These are phyloP conservation scores for Ibidorhyncha struthersii DNA, from an alignment of 2,113 vertebrate species.

Conservation along the genomic window DNA sequence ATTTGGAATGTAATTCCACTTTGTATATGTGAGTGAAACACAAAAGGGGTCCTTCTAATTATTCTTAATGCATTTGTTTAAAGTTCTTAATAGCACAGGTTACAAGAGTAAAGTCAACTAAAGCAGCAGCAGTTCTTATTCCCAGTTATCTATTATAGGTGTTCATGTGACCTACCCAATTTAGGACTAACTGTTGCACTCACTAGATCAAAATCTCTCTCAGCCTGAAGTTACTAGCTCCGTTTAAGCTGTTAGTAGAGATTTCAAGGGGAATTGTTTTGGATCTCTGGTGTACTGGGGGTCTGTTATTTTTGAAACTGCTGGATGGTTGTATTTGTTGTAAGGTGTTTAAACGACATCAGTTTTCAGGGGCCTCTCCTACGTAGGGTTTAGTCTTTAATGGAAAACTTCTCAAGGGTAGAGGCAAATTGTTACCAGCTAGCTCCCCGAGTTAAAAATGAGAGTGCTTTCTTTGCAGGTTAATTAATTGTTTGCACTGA, in stretches of 20 bases:
- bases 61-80: not conserved
- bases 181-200: not conserved
- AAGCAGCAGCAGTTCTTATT: not conserved
- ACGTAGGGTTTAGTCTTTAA: not conserved
- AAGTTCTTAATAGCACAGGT: not conserved
- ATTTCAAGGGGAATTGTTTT: not conserved
- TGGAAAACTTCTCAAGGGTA: not conserved
- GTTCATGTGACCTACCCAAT: accelerated
- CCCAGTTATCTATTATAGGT: not conserved
- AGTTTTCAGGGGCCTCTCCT: not conserved
- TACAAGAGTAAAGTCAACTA: not conserved
- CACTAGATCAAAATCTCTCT: not conserved
- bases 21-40: not conserved
- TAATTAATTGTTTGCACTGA: not conserved
- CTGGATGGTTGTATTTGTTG: accelerated
- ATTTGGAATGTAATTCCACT: not conserved
- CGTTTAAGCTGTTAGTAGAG: not conserved
- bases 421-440: not conserved
- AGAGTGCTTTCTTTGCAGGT: not conserved
- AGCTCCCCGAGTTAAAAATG: not conserved
- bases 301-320: not conserved
- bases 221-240: not conserved
- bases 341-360: not conserved
- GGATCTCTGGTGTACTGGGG: not conserved
- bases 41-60: not conserved